Evolutionary conservation across 2,888 invertebrate genomes (phyloP).

Genomic region (Teleiodes luculella): DNA sequence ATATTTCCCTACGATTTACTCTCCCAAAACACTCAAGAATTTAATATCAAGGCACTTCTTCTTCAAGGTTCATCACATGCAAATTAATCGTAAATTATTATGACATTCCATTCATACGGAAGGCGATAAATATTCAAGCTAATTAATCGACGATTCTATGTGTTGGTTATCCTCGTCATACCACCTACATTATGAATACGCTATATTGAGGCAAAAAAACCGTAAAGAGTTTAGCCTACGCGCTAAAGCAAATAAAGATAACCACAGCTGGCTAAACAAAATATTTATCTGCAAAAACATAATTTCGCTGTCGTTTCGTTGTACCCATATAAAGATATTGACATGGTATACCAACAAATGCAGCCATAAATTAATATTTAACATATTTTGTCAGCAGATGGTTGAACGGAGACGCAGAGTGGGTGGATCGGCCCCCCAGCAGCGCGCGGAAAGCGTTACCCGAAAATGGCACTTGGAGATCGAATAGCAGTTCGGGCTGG

Average conservation of each 20-base stretch:
- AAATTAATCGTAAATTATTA: constrained; percentile 6
- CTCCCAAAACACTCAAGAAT: not conserved
- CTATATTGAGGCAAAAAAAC: constrained; percentile 9
- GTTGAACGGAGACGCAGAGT: constrained; percentile 66
- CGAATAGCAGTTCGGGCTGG: constrained; percentile 65
- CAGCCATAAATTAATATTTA: constrained; percentile 10
- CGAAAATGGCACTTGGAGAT: constrained; percentile 65
- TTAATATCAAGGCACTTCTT: not conserved
- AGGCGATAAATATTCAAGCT: constrained; percentile 43
- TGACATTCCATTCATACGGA: constrained; percentile 37
- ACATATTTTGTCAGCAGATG: constrained; percentile 48
- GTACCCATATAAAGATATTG: not conserved
- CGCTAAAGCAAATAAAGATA: constrained; percentile 37
- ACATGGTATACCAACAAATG: not conserved
- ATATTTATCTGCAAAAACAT: constrained; percentile 19
- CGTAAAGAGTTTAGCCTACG: constrained; percentile 40
- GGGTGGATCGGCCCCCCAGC: constrained; percentile 58
- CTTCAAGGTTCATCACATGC: constrained; percentile 4
- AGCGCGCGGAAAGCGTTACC: constrained; percentile 50
- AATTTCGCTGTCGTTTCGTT: constrained; percentile 1
- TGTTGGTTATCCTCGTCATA: constrained; percentile 29
- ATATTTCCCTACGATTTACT: not conserved
- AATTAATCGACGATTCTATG: constrained; percentile 29
- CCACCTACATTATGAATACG: constrained; percentile 26
- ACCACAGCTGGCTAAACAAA: constrained; percentile 31